Evolutionary conservation across 1,140 invertebrate genomes (phyloP), one percentile per base, ranked within the genome.

Genomic region (Pseudomyrmex dendroicus): DNA sequence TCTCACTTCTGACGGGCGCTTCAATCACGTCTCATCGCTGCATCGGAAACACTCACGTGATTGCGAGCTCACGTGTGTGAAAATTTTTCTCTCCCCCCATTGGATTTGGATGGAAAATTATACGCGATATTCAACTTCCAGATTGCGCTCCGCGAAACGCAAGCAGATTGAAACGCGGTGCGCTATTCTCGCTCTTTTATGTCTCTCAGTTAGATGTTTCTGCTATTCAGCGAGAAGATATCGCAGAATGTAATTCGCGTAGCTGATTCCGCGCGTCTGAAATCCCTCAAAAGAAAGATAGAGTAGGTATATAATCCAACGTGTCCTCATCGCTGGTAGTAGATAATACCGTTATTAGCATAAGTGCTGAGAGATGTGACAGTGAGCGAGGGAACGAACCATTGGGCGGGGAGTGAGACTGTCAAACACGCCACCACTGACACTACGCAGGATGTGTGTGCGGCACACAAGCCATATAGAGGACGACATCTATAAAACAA

Each of bases 11-110:
- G 20, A 74, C 73, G 63, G 44, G 50, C 13, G 9, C 73, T 74
- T 63, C 44, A 74, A 74, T 74, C 73, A 74, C 62, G 63, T 46
- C 46, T 62, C 48, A 74, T 63, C 57, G 57, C 20, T n/a, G 20
- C 20, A 10, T 44, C 10, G 20, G 20, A 61, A 74, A 74, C 62
- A 74, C 44, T 74, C 63, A 74, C 44, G 73, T 63, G 57, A 74
- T 74, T 74, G 63, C 57, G 10, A 74, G 73, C 20, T 35, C 17
- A 15, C 15, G 44, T 63, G 73, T 74, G 73, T 48, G 59, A 74
- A 74, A 7, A 63, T 57, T 74, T 63, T 74, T 63, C 46, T 20
- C 44, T 63, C 73, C 62, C 2, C 46, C 44, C 35, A 46, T 74
- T 35, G 35, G 5, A 35, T 35, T 74, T 74, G 35, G 12, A 17